Evolutionary conservation across 1,140 invertebrate species (phyloP), one percentile per base, ranked within the genome.

Genomic region (Himalopsyche phryganea): DNA sequence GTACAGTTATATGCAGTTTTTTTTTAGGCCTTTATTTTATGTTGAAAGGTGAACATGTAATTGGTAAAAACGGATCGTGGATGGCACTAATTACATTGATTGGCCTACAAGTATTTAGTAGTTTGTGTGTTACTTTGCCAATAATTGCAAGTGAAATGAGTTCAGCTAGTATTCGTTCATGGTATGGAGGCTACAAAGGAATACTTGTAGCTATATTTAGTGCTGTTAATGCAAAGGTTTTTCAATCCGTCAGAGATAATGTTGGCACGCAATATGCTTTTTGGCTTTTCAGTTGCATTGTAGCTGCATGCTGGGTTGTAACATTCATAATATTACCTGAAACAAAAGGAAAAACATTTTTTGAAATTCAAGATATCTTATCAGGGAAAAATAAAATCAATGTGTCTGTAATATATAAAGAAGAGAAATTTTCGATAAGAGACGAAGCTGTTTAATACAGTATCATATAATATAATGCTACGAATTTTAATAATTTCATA

Each of bases 131-230:
- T 6, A 18, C 18, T 40, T 35, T 20, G 4, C 4, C 18, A n/a
- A 40, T 51, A 2, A 53, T 44, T 28, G 42, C 20, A 3, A 46
- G 49, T 58, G 41, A 73, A 70, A 40, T 63, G n/a, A 67, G 63
- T 1, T 47, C 53, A n/a, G 45, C 3, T 38, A 17, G 13, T 19
- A 57, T 40, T 1, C 11, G 9, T 14, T 33, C 14, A 10, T 51
- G 14, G 36, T 35, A 18, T 20, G 36, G 50, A 23, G 50, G 36
- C 17, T 51, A 51, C 36, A 51, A 19, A 20, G 35, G 15, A 2
- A 41, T 51, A 4, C 7, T 19, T 28, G 5, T 41, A 7, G 38
- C 50, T 6, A 36, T 42, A 5, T 51, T 51, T 13, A 42, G 23
- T 15, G 4, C 50, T 7, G 28, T 51, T 1, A 41, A 18, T 28